Conservation (phyloP, 2,797 vertebrate species). For the Nothura maculosa region DNA sequence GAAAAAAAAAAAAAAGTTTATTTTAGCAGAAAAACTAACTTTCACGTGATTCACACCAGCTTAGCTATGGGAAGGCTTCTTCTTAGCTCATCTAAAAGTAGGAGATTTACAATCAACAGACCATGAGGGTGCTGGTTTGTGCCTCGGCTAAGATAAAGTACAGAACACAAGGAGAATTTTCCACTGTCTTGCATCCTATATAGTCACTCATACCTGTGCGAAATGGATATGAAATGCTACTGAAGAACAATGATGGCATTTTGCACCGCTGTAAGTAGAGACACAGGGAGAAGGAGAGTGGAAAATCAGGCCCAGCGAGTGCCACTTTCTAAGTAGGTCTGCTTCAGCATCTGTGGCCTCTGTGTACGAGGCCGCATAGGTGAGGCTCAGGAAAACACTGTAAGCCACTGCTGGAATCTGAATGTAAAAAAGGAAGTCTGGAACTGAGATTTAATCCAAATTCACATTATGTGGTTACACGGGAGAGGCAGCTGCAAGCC, state of each 20-base stretch:
- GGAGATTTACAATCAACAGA: slow-evolving; percentile 57
- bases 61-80: slow-evolving; percentile 40
- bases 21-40: slow-evolving; percentile 32
- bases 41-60: slow-evolving; percentile 41
- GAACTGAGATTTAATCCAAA: neutral
- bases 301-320: slow-evolving; percentile 22
- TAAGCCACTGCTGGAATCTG: neutral
- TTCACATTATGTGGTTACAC: neutral
- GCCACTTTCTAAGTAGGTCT: neutral
- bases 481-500: neutral
- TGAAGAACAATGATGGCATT: slow-evolving; percentile 28
- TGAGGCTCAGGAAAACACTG: neutral
- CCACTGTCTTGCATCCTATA: slow-evolving; percentile 47
- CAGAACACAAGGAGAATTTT: slow-evolving; percentile 64
- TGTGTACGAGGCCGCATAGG: neutral
- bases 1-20: neutral
- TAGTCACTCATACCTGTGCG: slow-evolving; percentile 6
- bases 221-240: slow-evolving; percentile 31
- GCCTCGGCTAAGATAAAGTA: slow-evolving; percentile 9
- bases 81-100: slow-evolving; percentile 52
- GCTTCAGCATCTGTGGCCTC: neutral
- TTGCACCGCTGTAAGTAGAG: neutral
- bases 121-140: slow-evolving; percentile 31
- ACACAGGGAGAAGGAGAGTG: slow-evolving; percentile 6
- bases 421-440: neutral